These are phyloP conservation scores for Periphyllus acericola DNA, from an alignment of 2,888 invertebrate species.

Conservation along the genomic window DNA sequence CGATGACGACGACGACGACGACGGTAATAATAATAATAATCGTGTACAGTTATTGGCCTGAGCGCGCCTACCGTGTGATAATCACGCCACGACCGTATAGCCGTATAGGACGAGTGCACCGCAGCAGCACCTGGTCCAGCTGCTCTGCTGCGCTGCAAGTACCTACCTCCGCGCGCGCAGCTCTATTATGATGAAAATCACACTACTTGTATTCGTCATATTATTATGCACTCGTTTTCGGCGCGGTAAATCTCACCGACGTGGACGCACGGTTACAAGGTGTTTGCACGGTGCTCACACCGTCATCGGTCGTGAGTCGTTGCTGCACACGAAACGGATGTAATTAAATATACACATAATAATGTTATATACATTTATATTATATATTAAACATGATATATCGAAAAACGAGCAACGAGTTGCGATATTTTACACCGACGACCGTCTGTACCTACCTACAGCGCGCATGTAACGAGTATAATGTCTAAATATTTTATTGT, in stretches of 20 bases:
- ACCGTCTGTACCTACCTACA: neutral
- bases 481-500: neutral
- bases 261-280: neutral
- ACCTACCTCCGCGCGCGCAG: too few species aligned
- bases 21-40: slow-evolving; percentile 16
- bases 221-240: neutral
- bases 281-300: neutral
- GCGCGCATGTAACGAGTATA: neutral
- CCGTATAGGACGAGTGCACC: neutral
- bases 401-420: neutral
- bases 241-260: neutral
- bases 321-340: neutral
- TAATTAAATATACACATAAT: neutral
- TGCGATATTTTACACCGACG: neutral
- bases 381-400: too few species aligned
- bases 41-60: slow-evolving; percentile 11
- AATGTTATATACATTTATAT: neutral
- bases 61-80: neutral
- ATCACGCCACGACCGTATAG: neutral
- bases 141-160: neutral
- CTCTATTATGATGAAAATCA: too few species aligned
- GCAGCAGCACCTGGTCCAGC: neutral
- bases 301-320: neutral
- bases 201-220: neutral
- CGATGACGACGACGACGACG: neutral